Conservation (phyloP, 2,113 vertebrate genomes). For the Sitta europaea region DNA sequence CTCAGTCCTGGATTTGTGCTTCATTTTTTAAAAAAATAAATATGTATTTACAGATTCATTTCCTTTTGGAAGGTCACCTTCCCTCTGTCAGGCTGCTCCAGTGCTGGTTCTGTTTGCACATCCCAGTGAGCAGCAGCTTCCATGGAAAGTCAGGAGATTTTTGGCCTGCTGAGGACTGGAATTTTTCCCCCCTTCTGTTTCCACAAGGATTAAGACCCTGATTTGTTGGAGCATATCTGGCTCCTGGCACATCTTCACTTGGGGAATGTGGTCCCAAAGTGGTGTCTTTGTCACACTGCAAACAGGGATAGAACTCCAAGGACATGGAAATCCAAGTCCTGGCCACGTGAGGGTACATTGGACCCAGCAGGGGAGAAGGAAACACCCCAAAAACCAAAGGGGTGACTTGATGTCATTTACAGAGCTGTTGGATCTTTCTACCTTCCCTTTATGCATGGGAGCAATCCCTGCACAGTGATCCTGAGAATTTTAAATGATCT, state of each 20-base stretch:
- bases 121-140: not conserved
- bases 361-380: not conserved
- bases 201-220: not conserved
- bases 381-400: not conserved
- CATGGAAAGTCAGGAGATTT: not conserved
- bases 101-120: not conserved
- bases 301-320: not conserved
- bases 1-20: not conserved
- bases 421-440: not conserved
- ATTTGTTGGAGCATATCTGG: not conserved
- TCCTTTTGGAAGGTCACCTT: not conserved
- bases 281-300: not conserved
- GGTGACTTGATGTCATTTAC: not conserved
- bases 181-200: not conserved
- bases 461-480: not conserved
- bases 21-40: not conserved
- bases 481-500: not conserved
- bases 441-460: not conserved
- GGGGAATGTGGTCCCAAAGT: not conserved
- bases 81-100: not conserved
- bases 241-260: not conserved
- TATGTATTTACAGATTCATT: not conserved
- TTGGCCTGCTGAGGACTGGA: not conserved
- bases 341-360: fast-evolving
- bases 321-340: not conserved